phyloP scores from a whole-genome alignment of 2,888 invertebrate species.

The Polydrusus tereticollis region DNA sequence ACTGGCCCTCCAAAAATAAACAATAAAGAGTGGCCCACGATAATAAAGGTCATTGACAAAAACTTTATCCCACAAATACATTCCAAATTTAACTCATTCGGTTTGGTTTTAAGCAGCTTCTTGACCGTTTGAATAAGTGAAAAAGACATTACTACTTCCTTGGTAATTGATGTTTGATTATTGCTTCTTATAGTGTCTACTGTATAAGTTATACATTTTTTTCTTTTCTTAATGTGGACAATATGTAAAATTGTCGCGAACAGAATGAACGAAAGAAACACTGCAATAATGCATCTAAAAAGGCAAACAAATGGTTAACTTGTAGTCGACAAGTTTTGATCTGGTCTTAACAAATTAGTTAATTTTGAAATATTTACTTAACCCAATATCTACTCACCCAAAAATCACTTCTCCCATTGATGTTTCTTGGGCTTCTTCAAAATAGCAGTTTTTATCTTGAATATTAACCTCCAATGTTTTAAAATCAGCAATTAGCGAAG shows the following conservation, averaged over 20 bases:
- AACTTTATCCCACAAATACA: slow-evolving; percentile 73
- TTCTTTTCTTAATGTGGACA: slow-evolving; percentile 53
- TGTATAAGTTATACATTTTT: slow-evolving; percentile 53
- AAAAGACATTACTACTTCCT: slow-evolving; percentile 68
- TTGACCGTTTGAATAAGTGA: slow-evolving; percentile 73
- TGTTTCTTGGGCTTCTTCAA: slow-evolving; percentile 56
- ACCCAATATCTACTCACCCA: slow-evolving; percentile 65
- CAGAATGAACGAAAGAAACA: slow-evolving; percentile 55
- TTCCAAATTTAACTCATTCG: slow-evolving; percentile 73
- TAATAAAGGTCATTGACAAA: slow-evolving; percentile 77
- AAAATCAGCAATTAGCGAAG: slow-evolving; percentile 53
- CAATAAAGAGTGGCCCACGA: slow-evolving; percentile 76
- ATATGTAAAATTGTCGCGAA: slow-evolving; percentile 59
- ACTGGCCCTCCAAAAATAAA: slow-evolving; percentile 78
- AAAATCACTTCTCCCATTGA: slow-evolving; percentile 64
- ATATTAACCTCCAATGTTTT: slow-evolving; percentile 54
- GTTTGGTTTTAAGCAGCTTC: slow-evolving; percentile 73
- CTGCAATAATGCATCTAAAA: slow-evolving; percentile 57
- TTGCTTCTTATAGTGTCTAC: slow-evolving; percentile 46
- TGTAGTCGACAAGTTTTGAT: no score
- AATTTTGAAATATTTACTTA: no score
- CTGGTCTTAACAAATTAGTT: no score
- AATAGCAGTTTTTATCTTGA: slow-evolving; percentile 57
- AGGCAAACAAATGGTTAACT: no score
- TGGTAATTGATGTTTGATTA: slow-evolving; percentile 42